phyloP scores from a whole-genome alignment of 1,140 invertebrate species.

The Drosophila insularis region DNA sequence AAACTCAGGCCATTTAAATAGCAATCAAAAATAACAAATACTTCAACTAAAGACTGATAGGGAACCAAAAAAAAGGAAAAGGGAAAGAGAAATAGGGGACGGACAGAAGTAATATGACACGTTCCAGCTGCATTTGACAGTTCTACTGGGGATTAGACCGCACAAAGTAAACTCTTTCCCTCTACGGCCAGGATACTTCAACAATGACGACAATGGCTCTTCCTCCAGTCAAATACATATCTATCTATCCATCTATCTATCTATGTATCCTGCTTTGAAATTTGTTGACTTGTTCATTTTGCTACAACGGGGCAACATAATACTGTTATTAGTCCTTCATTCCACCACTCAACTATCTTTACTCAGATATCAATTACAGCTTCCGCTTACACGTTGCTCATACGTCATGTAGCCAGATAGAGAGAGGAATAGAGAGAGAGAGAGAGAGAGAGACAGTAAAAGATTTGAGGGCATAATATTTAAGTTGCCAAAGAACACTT shows the following conservation, averaged over 20 bases:
- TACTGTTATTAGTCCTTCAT: slow-evolving; percentile 54
- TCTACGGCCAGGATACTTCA: slow-evolving; percentile 30
- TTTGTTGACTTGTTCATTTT: slow-evolving; percentile 35
- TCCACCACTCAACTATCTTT: no score
- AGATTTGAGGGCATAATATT: slow-evolving; percentile 33
- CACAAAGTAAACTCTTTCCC: slow-evolving; percentile 31
- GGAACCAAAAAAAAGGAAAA: neutral
- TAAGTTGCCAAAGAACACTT: slow-evolving; percentile 68
- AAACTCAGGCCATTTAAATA: slow-evolving; percentile 33
- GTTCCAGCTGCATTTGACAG: slow-evolving; percentile 51
- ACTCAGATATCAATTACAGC: slow-evolving; percentile 64
- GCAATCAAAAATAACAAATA: slow-evolving; percentile 51
- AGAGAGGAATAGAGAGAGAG: neutral
- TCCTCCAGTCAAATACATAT: no score
- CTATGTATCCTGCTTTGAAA: slow-evolving; percentile 10
- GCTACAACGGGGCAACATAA: slow-evolving; percentile 16
- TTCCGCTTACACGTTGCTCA: slow-evolving; percentile 35
- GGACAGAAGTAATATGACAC: neutral
- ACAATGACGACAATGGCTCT: slow-evolving; percentile 29
- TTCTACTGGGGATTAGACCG: slow-evolving; percentile 6
- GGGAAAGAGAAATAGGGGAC: neutral
- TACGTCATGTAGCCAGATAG: slow-evolving; percentile 38
- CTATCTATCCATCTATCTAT: neutral
- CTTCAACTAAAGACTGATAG: slow-evolving; percentile 6
- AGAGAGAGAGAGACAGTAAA: neutral